phyloP scores from a whole-genome alignment of 2,113 vertebrate genomes.

The Phrynosoma platyrhinos region DNA sequence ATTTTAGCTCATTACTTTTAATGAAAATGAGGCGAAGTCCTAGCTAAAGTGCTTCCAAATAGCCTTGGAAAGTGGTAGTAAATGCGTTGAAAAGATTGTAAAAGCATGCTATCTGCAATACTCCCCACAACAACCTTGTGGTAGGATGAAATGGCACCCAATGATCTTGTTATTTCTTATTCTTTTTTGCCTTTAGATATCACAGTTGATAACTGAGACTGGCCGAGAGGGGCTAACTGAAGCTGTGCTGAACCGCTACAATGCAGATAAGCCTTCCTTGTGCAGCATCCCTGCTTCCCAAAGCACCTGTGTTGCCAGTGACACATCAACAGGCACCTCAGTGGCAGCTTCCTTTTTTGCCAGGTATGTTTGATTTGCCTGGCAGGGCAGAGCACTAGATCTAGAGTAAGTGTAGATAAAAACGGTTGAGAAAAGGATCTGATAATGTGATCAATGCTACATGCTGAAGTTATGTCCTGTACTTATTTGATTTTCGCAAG shows the following conservation, averaged over 20 bases:
- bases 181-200: constrained; percentile 82
- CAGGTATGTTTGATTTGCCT: constrained; percentile 81
- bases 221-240: constrained; percentile 88
- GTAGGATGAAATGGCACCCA: constrained; percentile 15
- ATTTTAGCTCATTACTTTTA: constrained; percentile 66
- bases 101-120: not conserved
- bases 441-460: not conserved
- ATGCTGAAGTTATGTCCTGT: too few species aligned
- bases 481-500: too few species aligned
- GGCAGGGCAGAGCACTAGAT: too few species aligned
- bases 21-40: constrained; percentile 47
- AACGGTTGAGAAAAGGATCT: not conserved
- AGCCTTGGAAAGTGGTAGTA: constrained; percentile 32
- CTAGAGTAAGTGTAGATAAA: fast-evolving
- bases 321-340: constrained; percentile 85
- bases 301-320: constrained; percentile 75
- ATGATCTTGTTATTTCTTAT: constrained; percentile 21
- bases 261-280: constrained; percentile 86
- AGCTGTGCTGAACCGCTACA: constrained; percentile 88
- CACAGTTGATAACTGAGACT: constrained; percentile 89
- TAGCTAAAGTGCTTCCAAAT: constrained; percentile 27
- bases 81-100: not conserved
- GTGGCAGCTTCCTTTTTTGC: constrained; percentile 96
- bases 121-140: not conserved
- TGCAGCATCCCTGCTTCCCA: constrained; percentile 79